Conservation (phyloP, 2,888 invertebrate genomes). For the Pseudococcus viburni region DNA sequence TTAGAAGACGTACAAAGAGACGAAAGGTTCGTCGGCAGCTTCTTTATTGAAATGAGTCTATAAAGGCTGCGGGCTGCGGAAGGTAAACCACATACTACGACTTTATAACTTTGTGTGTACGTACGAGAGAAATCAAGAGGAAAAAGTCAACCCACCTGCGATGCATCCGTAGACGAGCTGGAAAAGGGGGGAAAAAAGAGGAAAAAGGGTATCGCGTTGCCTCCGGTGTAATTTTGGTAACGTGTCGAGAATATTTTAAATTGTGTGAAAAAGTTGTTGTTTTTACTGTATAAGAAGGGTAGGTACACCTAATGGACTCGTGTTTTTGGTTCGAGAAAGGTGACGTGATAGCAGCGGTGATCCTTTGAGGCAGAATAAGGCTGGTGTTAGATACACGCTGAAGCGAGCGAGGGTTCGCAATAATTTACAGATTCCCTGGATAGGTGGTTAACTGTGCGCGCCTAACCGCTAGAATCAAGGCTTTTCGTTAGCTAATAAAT, state of each 20-base stretch:
- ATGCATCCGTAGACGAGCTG: background rate
- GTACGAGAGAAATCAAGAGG: background rate
- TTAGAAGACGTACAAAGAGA: background rate
- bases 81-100: background rate
- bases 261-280: constrained; percentile 29
- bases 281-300: background rate
- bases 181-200: background rate
- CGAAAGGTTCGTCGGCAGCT: background rate
- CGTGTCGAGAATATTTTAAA: constrained; percentile 38
- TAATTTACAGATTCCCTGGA: constrained; percentile 53
- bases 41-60: constrained; percentile 25
- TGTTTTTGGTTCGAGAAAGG: background rate
- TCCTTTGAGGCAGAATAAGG: constrained; percentile 64
- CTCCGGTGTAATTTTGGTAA: constrained; percentile 34
- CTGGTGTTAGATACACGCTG: constrained; percentile 10
- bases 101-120: background rate
- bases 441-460: constrained; percentile 49
- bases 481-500: constrained; percentile 64
- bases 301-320: constrained; percentile 27
- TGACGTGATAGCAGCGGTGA: background rate
- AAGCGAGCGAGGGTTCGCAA: constrained; percentile 12
- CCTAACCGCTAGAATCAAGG: constrained; percentile 58
- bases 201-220: background rate
- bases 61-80: background rate
- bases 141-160: constrained; percentile 6